A percentile compares a stretch with the other conserved stretches of the same genome.
phyloP scores from a whole-genome alignment of 2,888 invertebrate genomes.

The Diploptera punctata region DNA sequence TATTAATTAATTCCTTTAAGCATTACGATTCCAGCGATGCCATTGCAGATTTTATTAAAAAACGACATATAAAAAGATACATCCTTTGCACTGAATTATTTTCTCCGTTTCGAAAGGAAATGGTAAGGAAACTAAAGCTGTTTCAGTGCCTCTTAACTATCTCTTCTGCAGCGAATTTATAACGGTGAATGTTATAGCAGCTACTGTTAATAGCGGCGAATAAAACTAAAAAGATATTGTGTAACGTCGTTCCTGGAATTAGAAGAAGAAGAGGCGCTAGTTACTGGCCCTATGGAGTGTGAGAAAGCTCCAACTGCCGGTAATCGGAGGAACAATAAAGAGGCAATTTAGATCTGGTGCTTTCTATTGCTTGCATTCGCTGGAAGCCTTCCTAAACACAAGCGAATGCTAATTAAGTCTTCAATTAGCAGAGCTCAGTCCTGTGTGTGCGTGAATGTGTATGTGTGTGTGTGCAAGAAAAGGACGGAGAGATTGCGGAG shows the following conservation, averaged over 20 bases:
- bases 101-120: background rate
- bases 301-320: background rate
- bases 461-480: background rate
- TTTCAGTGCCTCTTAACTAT: background rate
- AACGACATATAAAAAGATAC: too few species aligned
- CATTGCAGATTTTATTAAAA: too few species aligned
- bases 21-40: too few species aligned
- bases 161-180: background rate
- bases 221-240: background rate
- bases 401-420: slow-evolving; percentile 44
- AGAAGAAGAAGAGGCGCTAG: background rate
- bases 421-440: slow-evolving; percentile 40
- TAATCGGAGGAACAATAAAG: slow-evolving; percentile 43
- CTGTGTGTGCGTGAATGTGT: background rate
- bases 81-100: too few species aligned
- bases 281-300: background rate
- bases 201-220: background rate
- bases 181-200: background rate
- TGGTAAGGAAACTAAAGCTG: background rate
- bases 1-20: too few species aligned
- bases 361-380: slow-evolving; percentile 3
- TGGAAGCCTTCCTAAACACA: slow-evolving; percentile 8
- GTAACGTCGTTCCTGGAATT: slow-evolving; percentile 13
- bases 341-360: slow-evolving; percentile 42
- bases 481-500: slow-evolving; percentile 14